Evolutionary conservation across 2,113 vertebrate genomes (phyloP).

Genomic region (Cercopithecus mona): DNA sequence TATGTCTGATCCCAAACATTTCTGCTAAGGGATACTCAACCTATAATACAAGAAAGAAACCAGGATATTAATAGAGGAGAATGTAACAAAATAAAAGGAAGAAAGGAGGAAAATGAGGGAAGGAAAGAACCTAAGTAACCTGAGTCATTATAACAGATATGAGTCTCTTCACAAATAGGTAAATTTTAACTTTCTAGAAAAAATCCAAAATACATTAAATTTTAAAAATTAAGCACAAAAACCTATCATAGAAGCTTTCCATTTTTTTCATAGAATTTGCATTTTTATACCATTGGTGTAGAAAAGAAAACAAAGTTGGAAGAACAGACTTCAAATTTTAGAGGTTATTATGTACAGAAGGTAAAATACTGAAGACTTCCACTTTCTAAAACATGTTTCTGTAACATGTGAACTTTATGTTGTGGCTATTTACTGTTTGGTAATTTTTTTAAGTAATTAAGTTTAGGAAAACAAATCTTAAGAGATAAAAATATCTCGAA

Average conservation of each 20-base stretch:
- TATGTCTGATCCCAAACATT: not conserved
- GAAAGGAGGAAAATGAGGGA: not conserved
- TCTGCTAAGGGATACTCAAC: not conserved
- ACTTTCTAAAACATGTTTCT: not conserved
- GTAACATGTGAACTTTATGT: not conserved
- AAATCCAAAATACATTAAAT: not conserved
- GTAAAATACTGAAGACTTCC: not conserved
- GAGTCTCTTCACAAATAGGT: not conserved
- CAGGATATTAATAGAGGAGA: not conserved
- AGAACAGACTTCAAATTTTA: not conserved
- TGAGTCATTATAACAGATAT: not conserved
- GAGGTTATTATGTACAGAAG: not conserved
- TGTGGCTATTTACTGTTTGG: not conserved
- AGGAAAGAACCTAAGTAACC: not conserved
- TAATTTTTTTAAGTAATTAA: not conserved
- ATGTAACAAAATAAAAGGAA: not conserved
- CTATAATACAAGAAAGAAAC: not conserved
- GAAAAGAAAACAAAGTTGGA: not conserved
- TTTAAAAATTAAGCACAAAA: not conserved
- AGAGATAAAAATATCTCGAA: not conserved
- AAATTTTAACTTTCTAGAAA: not conserved
- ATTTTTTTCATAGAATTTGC: not conserved
- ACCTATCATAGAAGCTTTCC: not conserved
- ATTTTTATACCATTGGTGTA: not conserved
- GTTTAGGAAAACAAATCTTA: not conserved